phyloP scores from a whole-genome alignment of 2,113 vertebrate genomes.

The Acinonyx jubatus region DNA sequence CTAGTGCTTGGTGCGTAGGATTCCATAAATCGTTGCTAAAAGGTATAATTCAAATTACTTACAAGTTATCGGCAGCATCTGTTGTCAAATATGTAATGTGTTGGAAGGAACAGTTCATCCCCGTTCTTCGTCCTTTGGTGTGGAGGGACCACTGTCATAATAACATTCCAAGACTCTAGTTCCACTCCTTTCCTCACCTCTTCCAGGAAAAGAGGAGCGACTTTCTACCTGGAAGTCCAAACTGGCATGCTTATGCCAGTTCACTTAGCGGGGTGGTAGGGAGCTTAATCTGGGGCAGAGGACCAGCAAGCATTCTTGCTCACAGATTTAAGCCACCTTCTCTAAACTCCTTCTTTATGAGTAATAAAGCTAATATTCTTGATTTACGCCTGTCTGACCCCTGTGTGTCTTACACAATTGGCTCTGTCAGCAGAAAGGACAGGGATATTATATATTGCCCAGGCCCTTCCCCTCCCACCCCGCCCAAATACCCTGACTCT shows the following conservation, averaged over 20 bases:
- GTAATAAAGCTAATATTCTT: not conserved
- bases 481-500: not conserved
- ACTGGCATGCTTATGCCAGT: not conserved
- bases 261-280: too few relatives aligned
- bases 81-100: not conserved
- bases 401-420: not conserved
- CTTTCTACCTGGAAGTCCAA: not conserved
- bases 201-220: not conserved
- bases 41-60: conserved; percentile 17
- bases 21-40: conserved; percentile 42
- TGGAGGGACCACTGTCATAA: not conserved
- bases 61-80: conserved; percentile 43
- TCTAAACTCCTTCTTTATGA: not conserved
- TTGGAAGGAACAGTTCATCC: not conserved
- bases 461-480: too few relatives aligned
- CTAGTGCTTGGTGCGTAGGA: conserved; percentile 26
- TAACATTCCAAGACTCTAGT: not conserved
- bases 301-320: not conserved
- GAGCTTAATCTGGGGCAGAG: not conserved
- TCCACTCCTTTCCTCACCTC: not conserved
- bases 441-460: not conserved
- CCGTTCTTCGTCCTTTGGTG: not conserved
- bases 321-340: not conserved
- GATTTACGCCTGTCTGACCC: not conserved
- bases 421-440: not conserved